Percentiles rank a stretch among this genome's conserved stretches.
phyloP scores from a whole-genome alignment of 2,888 invertebrate genomes.

The Cataglyphis albicans region DNA sequence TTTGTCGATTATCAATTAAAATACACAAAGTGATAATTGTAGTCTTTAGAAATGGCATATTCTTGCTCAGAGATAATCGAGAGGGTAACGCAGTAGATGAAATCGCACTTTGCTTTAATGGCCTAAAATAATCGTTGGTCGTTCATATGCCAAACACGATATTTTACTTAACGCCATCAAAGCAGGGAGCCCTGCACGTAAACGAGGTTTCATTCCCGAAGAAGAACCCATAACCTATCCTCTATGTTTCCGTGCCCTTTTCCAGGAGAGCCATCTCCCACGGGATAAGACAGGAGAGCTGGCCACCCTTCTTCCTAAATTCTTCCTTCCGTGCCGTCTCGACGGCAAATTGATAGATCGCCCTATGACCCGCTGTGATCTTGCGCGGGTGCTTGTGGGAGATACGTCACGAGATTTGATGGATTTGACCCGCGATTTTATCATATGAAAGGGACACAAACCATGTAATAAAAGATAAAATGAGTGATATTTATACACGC shows the following conservation, averaged over 20 bases:
- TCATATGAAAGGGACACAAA: constrained; percentile 45
- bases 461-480: constrained; percentile 51
- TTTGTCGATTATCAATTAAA: not conserved
- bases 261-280: constrained; percentile 58
- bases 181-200: constrained; percentile 51
- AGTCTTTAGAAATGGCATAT: not conserved
- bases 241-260: constrained; percentile 47
- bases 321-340: constrained; percentile 54
- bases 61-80: constrained; percentile 3
- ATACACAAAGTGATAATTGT: not conserved
- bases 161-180: constrained; percentile 83
- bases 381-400: constrained; percentile 43
- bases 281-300: constrained; percentile 57
- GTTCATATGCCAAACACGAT: constrained; percentile 85
- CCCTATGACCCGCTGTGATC: constrained; percentile 42
- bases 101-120: constrained; percentile 23
- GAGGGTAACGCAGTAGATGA: constrained; percentile 3
- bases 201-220: constrained; percentile 38
- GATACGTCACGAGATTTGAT: constrained; percentile 61
- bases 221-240: constrained; percentile 68
- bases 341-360: constrained; percentile 72
- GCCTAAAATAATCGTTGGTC: constrained; percentile 58
- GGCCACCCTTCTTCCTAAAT: constrained; percentile 53
- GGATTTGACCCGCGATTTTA: constrained; percentile 58
- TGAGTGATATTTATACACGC: constrained; percentile 40